These are phyloP conservation scores for Chrosomus eos DNA, from an alignment of 2,797 vertebrate species.

Conservation along the genomic window DNA sequence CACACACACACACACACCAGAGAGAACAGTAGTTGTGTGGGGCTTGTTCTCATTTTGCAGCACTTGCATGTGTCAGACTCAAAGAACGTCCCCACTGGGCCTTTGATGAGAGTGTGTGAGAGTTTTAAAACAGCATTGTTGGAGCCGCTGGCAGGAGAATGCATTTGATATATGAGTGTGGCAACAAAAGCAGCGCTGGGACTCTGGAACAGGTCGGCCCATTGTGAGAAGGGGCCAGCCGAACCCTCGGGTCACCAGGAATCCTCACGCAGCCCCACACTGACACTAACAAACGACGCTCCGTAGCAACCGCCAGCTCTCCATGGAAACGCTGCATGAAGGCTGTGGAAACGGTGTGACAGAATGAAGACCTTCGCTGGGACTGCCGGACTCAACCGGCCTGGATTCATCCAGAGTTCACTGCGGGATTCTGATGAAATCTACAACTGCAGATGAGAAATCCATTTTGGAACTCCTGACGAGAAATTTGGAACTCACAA, in stretches of 20 bases:
- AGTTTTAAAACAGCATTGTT: slow-evolving; percentile 8
- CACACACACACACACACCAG: background rate
- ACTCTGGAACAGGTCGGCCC: slow-evolving; percentile 26
- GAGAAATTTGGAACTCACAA: background rate
- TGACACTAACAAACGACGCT: slow-evolving; percentile 80
- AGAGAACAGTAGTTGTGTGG: background rate
- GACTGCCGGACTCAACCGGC: background rate
- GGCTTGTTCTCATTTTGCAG: slow-evolving; percentile 12
- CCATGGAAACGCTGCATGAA: slow-evolving; percentile 74
- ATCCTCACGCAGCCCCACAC: slow-evolving; percentile 40
- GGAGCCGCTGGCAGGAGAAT: slow-evolving; percentile 23
- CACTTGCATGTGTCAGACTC: slow-evolving; percentile 2
- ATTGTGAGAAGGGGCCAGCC: slow-evolving; percentile 38
- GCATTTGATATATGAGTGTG: slow-evolving; percentile 23
- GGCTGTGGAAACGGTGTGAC: slow-evolving; percentile 60
- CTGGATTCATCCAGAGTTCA: background rate
- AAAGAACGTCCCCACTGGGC: background rate
- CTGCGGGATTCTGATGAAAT: background rate
- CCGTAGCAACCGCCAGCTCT: slow-evolving; percentile 78
- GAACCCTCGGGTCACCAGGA: slow-evolving; percentile 34
- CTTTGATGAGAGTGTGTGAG: slow-evolving; percentile 21
- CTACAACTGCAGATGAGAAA: background rate
- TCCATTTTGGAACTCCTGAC: background rate
- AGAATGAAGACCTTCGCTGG: slow-evolving; percentile 17
- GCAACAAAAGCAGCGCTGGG: slow-evolving; percentile 24